Evolutionary conservation across 2,888 invertebrate genomes (phyloP).

Genomic region (Pasiphila rectangulata): DNA sequence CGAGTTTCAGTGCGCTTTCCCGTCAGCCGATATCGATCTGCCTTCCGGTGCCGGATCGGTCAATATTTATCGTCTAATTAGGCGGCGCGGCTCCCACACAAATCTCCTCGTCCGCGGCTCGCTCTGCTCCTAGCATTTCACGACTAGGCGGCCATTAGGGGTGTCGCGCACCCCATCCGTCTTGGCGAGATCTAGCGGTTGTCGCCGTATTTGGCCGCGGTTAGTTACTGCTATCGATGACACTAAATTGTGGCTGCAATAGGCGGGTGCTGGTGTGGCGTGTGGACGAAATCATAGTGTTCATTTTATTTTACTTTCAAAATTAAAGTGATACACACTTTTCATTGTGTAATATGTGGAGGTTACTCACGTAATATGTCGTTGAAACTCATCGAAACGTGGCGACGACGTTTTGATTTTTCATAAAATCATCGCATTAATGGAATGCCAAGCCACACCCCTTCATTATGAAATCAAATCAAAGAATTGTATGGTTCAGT

Average conservation of each 20-base stretch:
- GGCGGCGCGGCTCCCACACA: conserved; percentile 41
- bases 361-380: too few relatives aligned
- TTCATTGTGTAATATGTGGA: too few relatives aligned
- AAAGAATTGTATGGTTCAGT: too few relatives aligned
- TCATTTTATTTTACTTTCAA: too few relatives aligned
- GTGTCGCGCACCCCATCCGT: conserved; percentile 40
- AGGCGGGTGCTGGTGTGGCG: conserved; percentile 1
- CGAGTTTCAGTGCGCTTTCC: too few relatives aligned
- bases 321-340: too few relatives aligned
- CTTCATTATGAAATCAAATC: too few relatives aligned
- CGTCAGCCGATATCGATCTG: conserved; percentile 7
- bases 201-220: conserved; percentile 43
- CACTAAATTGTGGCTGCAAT: conserved; percentile 42
- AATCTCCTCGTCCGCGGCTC: too few relatives aligned
- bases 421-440: too few relatives aligned
- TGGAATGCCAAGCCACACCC: too few relatives aligned
- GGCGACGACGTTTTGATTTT: too few relatives aligned
- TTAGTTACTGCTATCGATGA: conserved; percentile 47
- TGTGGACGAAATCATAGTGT: neutral
- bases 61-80: conserved; percentile 29
- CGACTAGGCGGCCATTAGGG: conserved; percentile 42
- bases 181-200: conserved; percentile 33
- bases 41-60: conserved; percentile 16
- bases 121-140: conserved; percentile 38
- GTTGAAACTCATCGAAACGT: too few relatives aligned